These are phyloP conservation scores for Caenorhabditis sp. DNA, from an alignment of 2,888 invertebrate genomes.

Conservation along the genomic window DNA sequence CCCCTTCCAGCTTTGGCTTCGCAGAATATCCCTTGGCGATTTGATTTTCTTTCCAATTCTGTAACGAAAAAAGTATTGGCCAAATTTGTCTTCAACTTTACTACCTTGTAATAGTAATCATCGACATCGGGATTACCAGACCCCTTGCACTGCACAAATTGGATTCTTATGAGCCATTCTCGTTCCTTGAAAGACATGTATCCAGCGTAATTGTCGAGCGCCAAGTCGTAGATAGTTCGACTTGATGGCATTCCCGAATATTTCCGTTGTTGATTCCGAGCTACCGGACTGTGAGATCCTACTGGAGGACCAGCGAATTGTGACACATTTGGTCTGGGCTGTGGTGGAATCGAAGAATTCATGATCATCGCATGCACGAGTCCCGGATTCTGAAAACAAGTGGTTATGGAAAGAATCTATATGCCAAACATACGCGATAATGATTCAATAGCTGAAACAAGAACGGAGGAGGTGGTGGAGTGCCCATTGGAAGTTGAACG, in stretches of 20 bases:
- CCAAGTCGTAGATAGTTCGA: slow-evolving; percentile 81
- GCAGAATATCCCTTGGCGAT: slow-evolving; percentile 65
- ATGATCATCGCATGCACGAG: slow-evolving; percentile 60
- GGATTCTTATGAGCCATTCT: slow-evolving; percentile 97
- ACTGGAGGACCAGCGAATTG: slow-evolving; percentile 20
- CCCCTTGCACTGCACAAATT: slow-evolving; percentile 91
- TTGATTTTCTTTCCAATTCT: slow-evolving; percentile 69
- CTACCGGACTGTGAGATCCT: slow-evolving; percentile 47
- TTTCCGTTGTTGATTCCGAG: slow-evolving; percentile 52
- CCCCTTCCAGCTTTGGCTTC: slow-evolving; percentile 28
- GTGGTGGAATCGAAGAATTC: slow-evolving; percentile 55
- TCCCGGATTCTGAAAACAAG: slow-evolving; percentile 54
- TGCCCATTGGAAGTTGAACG: slow-evolving; percentile 63
- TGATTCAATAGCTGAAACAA: slow-evolving; percentile 62
- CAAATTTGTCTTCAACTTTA: not conserved
- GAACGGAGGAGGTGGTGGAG: slow-evolving; percentile 72
- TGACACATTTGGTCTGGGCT: slow-evolving; percentile 39
- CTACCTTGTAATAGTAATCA: slow-evolving; percentile 93
- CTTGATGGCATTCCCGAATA: slow-evolving; percentile 74
- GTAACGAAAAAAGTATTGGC: not conserved
- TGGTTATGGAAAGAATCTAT: not conserved
- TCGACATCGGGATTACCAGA: slow-evolving; percentile 96
- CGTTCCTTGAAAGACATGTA: slow-evolving; percentile 96
- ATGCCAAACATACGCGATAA: slow-evolving; percentile 47
- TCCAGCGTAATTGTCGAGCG: slow-evolving; percentile 85